A percentile compares a stretch with the other conserved stretches of the same genome.
phyloP scores from a whole-genome alignment of 1,140 invertebrate species.

The Drosophila rhopaloa region DNA sequence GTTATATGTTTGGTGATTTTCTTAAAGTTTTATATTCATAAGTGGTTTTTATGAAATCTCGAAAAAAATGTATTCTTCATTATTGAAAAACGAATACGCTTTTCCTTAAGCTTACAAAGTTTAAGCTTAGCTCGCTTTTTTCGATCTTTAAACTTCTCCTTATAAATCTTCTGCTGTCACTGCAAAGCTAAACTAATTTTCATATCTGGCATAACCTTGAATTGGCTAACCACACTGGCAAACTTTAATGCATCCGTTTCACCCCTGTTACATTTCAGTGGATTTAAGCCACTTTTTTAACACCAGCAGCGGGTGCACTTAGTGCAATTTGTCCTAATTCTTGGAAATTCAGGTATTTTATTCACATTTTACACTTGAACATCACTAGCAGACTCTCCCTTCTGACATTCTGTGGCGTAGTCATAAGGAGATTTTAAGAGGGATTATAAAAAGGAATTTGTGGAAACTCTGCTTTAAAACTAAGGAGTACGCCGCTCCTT shows the following conservation, averaged over 20 bases:
- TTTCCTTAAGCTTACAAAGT: neutral
- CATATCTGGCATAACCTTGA: constrained; percentile 46
- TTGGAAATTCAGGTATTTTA: constrained; percentile 40
- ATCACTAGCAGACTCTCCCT: neutral
- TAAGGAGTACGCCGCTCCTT: constrained; percentile 3
- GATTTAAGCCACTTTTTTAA: neutral
- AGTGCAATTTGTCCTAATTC: constrained; percentile 61
- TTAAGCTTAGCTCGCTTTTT: no score
- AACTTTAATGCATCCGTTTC: constrained; percentile 29
- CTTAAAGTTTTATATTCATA: neutral
- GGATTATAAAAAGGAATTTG: constrained; percentile 24
- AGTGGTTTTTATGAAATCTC: no score
- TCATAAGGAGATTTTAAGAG: constrained; percentile 7
- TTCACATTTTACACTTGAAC: constrained; percentile 44
- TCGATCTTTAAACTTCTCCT: neutral
- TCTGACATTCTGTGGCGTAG: constrained; percentile 13
- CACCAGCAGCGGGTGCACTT: constrained; percentile 39
- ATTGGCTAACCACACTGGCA: constrained; percentile 18
- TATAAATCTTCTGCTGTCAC: constrained; percentile 13
- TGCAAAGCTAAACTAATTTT: constrained; percentile 56
- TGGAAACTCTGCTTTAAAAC: constrained; percentile 12
- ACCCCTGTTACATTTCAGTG: neutral
- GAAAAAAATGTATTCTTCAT: no score
- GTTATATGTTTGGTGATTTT: no score
- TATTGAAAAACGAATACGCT: no score